Evolutionary conservation across 2,888 invertebrate genomes (phyloP), one percentile per base, ranked within the genome.

Genomic region (Anodontia alba): DNA sequence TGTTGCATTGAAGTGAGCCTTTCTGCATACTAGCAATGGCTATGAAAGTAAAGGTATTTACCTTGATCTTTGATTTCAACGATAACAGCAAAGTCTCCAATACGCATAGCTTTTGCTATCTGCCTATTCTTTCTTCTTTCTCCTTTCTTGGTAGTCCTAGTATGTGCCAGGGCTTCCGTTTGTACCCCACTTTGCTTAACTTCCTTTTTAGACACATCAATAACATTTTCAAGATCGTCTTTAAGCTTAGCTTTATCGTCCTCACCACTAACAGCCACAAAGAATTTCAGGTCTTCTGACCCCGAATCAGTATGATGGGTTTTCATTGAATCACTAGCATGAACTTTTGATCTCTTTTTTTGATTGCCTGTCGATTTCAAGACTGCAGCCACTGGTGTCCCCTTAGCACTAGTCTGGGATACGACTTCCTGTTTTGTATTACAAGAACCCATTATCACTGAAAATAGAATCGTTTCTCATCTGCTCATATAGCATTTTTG

Each of bases 341-440:
- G 54, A 54, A 54, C 54, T 15, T 54, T 54, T 54, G 54, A 54
- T 23, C 54, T 26, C 20, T 46, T 12, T 26, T 26, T 54, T 5
- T 5, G n/a, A 15, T 5, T 29, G 3, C 54, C 54, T 54, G 23
- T 29, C 3, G 54, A n/a, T 54, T n/a, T 23, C 7, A 54, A 15
- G n/a, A 54, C 54, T 3, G n/a, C 26, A 15, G 54, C 79, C 15
- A 73, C 73, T 2, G 72, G 68, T 0, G 80, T 73, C 57, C 69
- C 76, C 36, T 73, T 68, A 31, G 76, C 51, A 49, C 73, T 69
- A 20, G 73, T 73, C n/a, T 76, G 80, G 43, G 80, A 80, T 8
- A 80, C 76, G 26, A 80, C 73, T 68, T 80, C 80, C 57, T 80
- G 80, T 70, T 80, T 80, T 1, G 76, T 72, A 29, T 67, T 69